These are phyloP conservation scores for Drosophila planitibia DNA, from an alignment of 2,888 invertebrate species.

Conservation along the genomic window DNA sequence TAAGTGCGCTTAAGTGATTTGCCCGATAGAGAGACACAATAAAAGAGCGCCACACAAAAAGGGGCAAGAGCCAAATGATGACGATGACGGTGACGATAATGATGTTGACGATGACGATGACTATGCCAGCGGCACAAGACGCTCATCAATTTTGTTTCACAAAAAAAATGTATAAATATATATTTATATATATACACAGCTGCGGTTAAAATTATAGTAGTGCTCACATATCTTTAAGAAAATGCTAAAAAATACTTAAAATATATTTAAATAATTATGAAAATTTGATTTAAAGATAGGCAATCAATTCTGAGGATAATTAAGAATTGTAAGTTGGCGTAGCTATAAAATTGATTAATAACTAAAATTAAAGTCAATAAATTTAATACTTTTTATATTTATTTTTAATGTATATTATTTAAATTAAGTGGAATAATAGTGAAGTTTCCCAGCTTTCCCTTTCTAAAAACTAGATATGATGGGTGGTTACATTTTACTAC, in stretches of 20 bases:
- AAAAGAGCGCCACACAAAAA: background rate
- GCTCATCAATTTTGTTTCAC: slow-evolving; percentile 59
- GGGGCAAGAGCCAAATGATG: slow-evolving; percentile 31
- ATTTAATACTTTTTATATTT: background rate
- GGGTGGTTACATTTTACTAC: background rate
- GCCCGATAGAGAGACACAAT: slow-evolving; percentile 36
- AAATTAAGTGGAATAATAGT: background rate
- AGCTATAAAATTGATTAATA: background rate
- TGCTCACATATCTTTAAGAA: background rate
- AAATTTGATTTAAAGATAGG: background rate
- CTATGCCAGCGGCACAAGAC: slow-evolving; percentile 54
- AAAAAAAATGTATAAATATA: background rate
- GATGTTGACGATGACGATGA: too few relatives aligned
- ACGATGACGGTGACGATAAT: slow-evolving; percentile 26
- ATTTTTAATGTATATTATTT: background rate
- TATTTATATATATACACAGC: background rate
- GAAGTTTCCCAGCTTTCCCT: background rate
- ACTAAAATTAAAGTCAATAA: background rate
- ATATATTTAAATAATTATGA: background rate
- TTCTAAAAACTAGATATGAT: background rate
- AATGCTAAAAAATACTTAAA: background rate
- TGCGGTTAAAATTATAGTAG: background rate
- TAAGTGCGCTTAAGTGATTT: slow-evolving; percentile 81
- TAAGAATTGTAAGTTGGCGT: background rate
- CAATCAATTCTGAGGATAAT: background rate